Conservation (phyloP, 2,113 vertebrate species). For the Megaptera novaeangliae region DNA sequence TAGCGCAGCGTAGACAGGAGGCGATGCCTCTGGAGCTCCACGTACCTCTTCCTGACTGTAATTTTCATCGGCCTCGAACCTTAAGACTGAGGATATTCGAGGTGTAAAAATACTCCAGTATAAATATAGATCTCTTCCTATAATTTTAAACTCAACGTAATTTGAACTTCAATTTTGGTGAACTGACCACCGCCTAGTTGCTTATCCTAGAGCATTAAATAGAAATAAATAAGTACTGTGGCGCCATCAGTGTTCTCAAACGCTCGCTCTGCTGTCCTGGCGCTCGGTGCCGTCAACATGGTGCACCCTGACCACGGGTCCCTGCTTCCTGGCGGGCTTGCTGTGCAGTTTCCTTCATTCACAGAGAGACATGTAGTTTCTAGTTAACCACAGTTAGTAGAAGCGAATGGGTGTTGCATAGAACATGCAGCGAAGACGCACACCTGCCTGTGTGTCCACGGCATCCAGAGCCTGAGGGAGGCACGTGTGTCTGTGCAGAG, state of each 20-base stretch:
- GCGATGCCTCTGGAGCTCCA: not conserved
- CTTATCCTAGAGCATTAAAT: slow-evolving; percentile 40
- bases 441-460: not conserved
- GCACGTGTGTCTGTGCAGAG: not conserved
- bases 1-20: not conserved
- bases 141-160: slow-evolving; percentile 57
- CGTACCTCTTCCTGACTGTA: not conserved
- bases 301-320: not conserved
- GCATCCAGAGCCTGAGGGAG: too few relatives aligned
- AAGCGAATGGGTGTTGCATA: not conserved
- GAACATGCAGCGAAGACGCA: not conserved
- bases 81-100: not conserved
- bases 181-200: not conserved
- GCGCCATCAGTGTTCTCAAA: not conserved
- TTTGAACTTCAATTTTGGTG: slow-evolving; percentile 52
- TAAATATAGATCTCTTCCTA: slow-evolving; percentile 70
- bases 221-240: slow-evolving; percentile 49
- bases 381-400: not conserved
- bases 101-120: slow-evolving; percentile 71
- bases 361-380: not conserved
- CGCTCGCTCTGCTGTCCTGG: not conserved
- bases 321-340: not conserved
- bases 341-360: not conserved
- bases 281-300: not conserved
- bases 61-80: not conserved